Evolutionary conservation across 2,797 vertebrate species (phyloP).

Genomic region (Toxotes lorentzi): DNA sequence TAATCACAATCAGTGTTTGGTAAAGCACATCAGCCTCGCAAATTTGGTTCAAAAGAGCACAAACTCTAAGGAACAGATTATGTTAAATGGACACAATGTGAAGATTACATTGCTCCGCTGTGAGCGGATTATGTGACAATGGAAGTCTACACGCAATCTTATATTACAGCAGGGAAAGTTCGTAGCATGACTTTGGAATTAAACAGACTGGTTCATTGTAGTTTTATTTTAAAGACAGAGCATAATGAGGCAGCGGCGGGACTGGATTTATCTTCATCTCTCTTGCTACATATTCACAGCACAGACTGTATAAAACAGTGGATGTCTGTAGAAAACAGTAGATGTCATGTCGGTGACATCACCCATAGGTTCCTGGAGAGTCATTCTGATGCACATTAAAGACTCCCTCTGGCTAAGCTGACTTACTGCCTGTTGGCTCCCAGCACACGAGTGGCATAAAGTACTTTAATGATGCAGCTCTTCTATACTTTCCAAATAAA

Average conservation of each 20-base stretch:
- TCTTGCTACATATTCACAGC: not conserved
- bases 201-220: not conserved
- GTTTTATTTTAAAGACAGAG: not conserved
- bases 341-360: no score
- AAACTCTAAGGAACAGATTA: slow-evolving; percentile 28
- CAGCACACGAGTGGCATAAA: no score
- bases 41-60: not conserved
- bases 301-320: not conserved
- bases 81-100: slow-evolving; percentile 34
- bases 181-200: not conserved
- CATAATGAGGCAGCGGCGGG: not conserved
- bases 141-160: slow-evolving; percentile 12
- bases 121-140: slow-evolving; percentile 39
- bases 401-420: no score
- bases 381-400: no score
- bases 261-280: not conserved
- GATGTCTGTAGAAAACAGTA: no score
- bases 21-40: not conserved
- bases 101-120: slow-evolving; percentile 22
- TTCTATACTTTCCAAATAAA: no score
- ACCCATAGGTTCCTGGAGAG: no score
- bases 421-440: no score
- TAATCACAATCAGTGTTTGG: slow-evolving; percentile 13
- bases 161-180: slow-evolving; percentile 13
- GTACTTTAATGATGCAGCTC: no score